phyloP scores from a whole-genome alignment of 1,140 invertebrate genomes.

The Eumeta japonica region DNA sequence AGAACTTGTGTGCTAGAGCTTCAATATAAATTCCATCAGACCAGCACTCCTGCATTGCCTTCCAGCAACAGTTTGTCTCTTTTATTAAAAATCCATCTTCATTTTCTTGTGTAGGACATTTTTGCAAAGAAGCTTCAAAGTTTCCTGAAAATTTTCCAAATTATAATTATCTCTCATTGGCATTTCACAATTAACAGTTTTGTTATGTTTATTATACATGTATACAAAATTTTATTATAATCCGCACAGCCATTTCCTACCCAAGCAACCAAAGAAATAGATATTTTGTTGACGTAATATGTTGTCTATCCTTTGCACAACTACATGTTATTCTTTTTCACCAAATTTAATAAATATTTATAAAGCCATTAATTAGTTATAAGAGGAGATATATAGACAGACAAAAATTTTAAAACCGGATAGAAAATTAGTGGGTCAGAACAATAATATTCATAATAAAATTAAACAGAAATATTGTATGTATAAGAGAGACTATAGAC shows the following conservation, averaged over 20 bases:
- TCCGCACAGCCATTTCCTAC: too few species aligned
- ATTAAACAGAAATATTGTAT: too few species aligned
- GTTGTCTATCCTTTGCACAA: too few species aligned
- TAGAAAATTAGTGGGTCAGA: too few species aligned
- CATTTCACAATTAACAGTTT: background rate
- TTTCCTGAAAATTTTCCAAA: slow-evolving; percentile 33
- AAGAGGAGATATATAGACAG: too few species aligned
- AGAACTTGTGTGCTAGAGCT: slow-evolving; percentile 78
- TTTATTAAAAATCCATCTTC: slow-evolving; percentile 53
- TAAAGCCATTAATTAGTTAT: too few species aligned
- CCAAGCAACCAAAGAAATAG: too few species aligned
- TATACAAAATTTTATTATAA: too few species aligned
- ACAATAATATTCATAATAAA: slow-evolving; percentile 4
- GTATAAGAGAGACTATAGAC: too few species aligned
- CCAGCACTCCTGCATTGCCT: slow-evolving; percentile 70
- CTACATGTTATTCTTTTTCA: too few species aligned
- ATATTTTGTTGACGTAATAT: too few species aligned
- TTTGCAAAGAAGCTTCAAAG: slow-evolving; percentile 61
- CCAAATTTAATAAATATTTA: slow-evolving; percentile 7
- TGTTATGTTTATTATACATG: background rate
- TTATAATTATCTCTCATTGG: slow-evolving; percentile 2
- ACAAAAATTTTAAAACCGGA: too few species aligned
- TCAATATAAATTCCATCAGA: slow-evolving; percentile 70
- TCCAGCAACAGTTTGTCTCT: slow-evolving; percentile 58
- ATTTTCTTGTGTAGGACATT: slow-evolving; percentile 26